Conservation (phyloP, 2,113 vertebrate genomes). For the Pristiophorus japonicus region DNA sequence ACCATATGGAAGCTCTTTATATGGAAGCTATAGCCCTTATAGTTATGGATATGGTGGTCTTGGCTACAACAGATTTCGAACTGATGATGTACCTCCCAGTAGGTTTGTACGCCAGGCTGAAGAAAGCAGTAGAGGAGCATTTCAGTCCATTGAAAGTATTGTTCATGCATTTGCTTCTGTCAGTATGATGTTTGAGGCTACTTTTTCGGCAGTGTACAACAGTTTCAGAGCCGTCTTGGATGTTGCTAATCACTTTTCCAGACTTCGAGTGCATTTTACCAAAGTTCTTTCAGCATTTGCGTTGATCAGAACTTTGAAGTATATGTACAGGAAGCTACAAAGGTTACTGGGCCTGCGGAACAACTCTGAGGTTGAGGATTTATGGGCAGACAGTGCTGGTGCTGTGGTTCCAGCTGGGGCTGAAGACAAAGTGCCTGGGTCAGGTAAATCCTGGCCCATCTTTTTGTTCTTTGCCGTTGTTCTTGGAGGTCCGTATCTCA, state of each 20-base stretch:
- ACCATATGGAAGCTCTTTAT: conserved; percentile 72
- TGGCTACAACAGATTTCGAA: conserved; percentile 70
- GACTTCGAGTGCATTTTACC: conserved; percentile 84
- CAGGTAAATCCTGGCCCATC: conserved; percentile 94
- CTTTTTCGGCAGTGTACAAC: conserved; percentile 94
- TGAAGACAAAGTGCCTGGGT: conserved; percentile 59
- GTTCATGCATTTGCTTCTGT: conserved; percentile 91
- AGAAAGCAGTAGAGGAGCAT: conserved; percentile 91
- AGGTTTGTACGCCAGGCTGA: conserved; percentile 94
- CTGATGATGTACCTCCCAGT: conserved; percentile 75
- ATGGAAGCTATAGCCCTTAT: conserved; percentile 71
- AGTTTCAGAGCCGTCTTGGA: conserved; percentile 94
- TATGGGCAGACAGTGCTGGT: conserved; percentile 82
- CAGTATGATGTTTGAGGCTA: conserved; percentile 98
- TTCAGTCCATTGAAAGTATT: conserved; percentile 96
- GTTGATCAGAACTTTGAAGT: conserved; percentile 82
- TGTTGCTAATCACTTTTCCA: conserved; percentile 91
- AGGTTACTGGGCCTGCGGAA: conserved; percentile 71
- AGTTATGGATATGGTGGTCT: conserved; percentile 65
- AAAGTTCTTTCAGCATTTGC: conserved; percentile 92
- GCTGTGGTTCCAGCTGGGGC: conserved; percentile 58
- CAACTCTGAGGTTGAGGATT: conserved; percentile 74
- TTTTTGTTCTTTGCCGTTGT: conserved; percentile 92
- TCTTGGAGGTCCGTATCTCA: conserved; percentile 90
- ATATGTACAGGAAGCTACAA: conserved; percentile 76